Percentiles rank a stretch among this genome's conserved stretches.
These are phyloP conservation scores for Holothuria scabra DNA, from an alignment of 53 echinoderm and acorn worm species.

Conservation along the genomic window DNA sequence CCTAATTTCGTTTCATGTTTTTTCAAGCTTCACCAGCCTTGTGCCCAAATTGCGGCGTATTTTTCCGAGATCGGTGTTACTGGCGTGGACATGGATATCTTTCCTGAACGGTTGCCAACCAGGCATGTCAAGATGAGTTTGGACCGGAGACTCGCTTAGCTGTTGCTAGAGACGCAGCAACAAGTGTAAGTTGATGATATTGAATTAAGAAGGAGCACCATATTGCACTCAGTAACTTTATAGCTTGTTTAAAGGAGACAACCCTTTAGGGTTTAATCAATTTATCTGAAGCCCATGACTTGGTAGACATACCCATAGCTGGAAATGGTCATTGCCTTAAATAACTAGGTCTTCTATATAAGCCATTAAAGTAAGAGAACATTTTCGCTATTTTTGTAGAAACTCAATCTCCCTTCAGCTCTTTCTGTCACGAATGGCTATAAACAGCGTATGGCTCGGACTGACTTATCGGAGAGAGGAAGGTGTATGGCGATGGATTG, in stretches of 20 bases:
- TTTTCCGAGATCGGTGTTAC: constrained; percentile 43
- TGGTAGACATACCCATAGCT: too few species aligned
- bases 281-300: too few species aligned
- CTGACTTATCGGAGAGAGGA: background rate
- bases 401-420: too few species aligned
- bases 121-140: constrained; percentile 9
- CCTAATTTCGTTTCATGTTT: background rate
- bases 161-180: background rate
- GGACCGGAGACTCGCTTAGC: background rate
- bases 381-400: too few species aligned
- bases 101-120: background rate
- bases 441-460: background rate
- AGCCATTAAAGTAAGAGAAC: too few species aligned
- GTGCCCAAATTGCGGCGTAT: constrained; percentile 35
- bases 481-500: constrained; percentile 4
- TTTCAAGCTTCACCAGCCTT: constrained; percentile 1
- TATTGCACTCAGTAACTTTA: too few species aligned
- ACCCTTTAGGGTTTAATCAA: too few species aligned
- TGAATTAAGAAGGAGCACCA: background rate
- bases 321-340: too few species aligned
- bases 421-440: background rate
- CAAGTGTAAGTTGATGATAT: background rate
- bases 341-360: too few species aligned
- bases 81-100: background rate
- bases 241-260: too few species aligned